Evolutionary conservation across 2,888 invertebrate genomes (phyloP).

Genomic region (Galeruca laticollis): DNA sequence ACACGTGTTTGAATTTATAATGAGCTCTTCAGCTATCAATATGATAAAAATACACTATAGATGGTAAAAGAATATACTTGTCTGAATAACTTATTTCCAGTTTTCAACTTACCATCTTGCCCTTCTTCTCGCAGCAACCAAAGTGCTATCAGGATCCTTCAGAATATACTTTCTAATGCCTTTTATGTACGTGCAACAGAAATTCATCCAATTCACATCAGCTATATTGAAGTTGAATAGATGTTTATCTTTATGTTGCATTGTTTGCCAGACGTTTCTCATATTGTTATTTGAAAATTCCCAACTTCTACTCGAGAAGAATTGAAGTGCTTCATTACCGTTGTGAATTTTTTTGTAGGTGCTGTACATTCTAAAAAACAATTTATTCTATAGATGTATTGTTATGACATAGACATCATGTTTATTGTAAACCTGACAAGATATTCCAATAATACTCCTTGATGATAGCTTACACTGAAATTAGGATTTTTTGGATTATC

Average conservation of each 20-base stretch:
- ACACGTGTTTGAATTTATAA: no score
- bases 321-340: slow-evolving; percentile 78
- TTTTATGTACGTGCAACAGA: slow-evolving; percentile 76
- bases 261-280: slow-evolving; percentile 70
- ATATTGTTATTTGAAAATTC: slow-evolving; percentile 76
- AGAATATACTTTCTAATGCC: slow-evolving; percentile 83
- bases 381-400: background rate
- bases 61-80: no score
- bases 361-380: slow-evolving; percentile 75
- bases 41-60: no score
- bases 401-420: no score
- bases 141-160: slow-evolving; percentile 79
- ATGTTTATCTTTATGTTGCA: slow-evolving; percentile 68
- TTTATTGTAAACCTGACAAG: no score
- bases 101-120: slow-evolving; percentile 42
- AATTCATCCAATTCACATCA: slow-evolving; percentile 78
- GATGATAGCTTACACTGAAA: no score
- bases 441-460: no score
- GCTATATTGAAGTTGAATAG: slow-evolving; percentile 81
- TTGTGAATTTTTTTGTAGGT: slow-evolving; percentile 85
- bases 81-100: background rate
- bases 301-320: slow-evolving; percentile 82
- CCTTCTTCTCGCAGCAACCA: slow-evolving; percentile 59
- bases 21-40: no score
- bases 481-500: no score